Base-by-base conservation (phyloP, 92 coral and sea anemone genomes). In the Epizoanthus ramosus region DNA sequence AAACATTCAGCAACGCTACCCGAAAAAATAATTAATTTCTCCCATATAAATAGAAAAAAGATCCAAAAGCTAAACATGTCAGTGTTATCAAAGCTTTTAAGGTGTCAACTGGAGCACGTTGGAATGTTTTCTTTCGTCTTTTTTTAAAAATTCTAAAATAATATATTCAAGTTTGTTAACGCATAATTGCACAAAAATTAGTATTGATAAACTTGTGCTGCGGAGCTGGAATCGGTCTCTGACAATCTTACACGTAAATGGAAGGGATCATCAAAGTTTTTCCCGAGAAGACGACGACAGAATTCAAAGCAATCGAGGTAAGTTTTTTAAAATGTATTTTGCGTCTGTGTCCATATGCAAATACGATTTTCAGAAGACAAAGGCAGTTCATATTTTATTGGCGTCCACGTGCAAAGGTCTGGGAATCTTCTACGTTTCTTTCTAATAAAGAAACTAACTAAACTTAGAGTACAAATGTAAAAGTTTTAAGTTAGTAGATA, bases 361-460 rank as follows among this genome's bases (percentile, higher is more conserved):
- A 64, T 64, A 64, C 24, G 70, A 64, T 64, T 64, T 64, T 64
- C 70, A 64, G 24, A 64, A 64, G 70, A 64, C 70, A 24, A 64
- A 64, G 70, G 15, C 39, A 15, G 70, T 64, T 64, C 15, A 24
- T 23, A 64, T 64, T 64, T 64, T 64, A 64, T 64, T 23, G 24
- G 43, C 39, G 70, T 64, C 0, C 70, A 64, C 70, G 70, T 64
- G 39, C 70, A 28, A 64, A 64, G 70, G 70, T 64, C 70, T 64
- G 70, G 17, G 70, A 64, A 23, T 64, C 70, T 64, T 23, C 68
- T 63, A 63, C 68, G 68, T 19, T 63, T 63, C 6, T 63, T 23
- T 63, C 68, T 63, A 63, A 63, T 19, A 63, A 63, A 63, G 24
- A 63, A 63, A 63, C 68, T n/a, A 63, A 63, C 0, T 0, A 63